A percentile compares a stretch with the other conserved stretches of the same genome.
phyloP scores from a whole-genome alignment of 2,888 invertebrate genomes.

The Macaria liturata region DNA sequence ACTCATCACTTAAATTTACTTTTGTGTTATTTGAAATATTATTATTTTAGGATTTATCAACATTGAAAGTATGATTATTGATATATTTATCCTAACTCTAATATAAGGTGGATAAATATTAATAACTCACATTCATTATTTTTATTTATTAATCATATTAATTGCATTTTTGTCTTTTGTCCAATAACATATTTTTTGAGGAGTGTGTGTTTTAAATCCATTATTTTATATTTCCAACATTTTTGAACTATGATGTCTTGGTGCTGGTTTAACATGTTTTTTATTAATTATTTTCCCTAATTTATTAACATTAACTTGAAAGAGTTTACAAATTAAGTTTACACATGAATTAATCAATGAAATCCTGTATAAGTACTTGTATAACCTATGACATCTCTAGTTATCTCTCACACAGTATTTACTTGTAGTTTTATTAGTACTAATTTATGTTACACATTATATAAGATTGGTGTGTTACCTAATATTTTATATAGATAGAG shows the following conservation, averaged over 20 bases:
- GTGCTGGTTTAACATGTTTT: constrained; percentile 66
- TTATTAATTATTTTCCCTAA: constrained; percentile 44
- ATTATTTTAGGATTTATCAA: too few relatives aligned
- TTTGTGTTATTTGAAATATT: too few relatives aligned
- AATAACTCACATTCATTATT: constrained; percentile 22
- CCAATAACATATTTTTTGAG: constrained; percentile 30
- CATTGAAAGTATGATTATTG: too few relatives aligned
- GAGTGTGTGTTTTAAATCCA: constrained; percentile 31
- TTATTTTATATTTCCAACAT: constrained; percentile 30
- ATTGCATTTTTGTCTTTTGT: constrained; percentile 27
- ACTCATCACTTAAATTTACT: too few relatives aligned
- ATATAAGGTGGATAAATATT: constrained; percentile 18
- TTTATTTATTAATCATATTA: constrained; percentile 10
- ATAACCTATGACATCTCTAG: constrained; percentile 72
- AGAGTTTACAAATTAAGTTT: neutral
- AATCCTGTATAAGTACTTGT: constrained; percentile 1
- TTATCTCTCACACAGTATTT: constrained; percentile 71
- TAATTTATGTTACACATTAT: too few relatives aligned
- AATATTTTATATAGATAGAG: too few relatives aligned
- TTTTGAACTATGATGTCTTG: constrained; percentile 70
- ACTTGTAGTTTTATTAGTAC: constrained; percentile 41
- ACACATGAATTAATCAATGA: too few relatives aligned
- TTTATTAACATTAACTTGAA: too few relatives aligned
- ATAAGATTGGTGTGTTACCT: too few relatives aligned
- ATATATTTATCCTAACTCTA: neutral